Evolutionary conservation across 1,140 invertebrate genomes (phyloP).

Genomic region (Drosophila ogumai): DNA sequence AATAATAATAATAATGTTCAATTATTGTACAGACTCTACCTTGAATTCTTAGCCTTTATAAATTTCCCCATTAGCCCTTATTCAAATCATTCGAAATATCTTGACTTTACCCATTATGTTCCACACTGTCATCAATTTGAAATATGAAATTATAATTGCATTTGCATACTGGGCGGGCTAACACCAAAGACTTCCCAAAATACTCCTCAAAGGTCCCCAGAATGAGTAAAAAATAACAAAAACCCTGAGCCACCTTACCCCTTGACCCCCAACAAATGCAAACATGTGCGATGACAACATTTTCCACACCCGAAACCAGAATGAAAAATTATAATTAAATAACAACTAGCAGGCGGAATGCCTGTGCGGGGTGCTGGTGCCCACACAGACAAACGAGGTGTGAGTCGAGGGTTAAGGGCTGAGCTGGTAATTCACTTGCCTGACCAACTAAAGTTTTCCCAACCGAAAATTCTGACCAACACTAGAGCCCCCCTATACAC

Average conservation of each 20-base stretch:
- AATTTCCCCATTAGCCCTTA: neutral
- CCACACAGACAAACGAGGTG: slow-evolving; percentile 15
- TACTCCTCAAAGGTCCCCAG: slow-evolving; percentile 4
- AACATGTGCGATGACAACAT: slow-evolving; percentile 55
- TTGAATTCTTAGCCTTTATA: neutral
- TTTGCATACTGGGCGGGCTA: slow-evolving; percentile 33
- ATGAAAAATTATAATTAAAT: slow-evolving; percentile 73
- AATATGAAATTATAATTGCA: slow-evolving; percentile 72
- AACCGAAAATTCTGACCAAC: slow-evolving; percentile 19
- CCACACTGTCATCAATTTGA: slow-evolving; percentile 40
- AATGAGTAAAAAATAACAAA: neutral
- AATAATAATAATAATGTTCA: neutral
- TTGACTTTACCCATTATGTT: neutral
- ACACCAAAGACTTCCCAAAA: slow-evolving; percentile 17
- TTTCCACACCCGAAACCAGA: slow-evolving; percentile 49
- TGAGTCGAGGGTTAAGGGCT: slow-evolving; percentile 36
- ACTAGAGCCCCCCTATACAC: neutral
- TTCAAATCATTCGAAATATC: neutral
- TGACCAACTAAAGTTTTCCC: slow-evolving; percentile 55
- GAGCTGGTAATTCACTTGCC: slow-evolving; percentile 63
- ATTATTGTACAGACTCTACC: fast-evolving
- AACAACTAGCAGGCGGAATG: slow-evolving; percentile 43
- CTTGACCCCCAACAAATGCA: slow-evolving; percentile 5
- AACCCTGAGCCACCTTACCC: neutral
- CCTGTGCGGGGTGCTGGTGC: neutral